Conservation (phyloP, 2,888 invertebrate species). For the Eupeodes latifasciatus region DNA sequence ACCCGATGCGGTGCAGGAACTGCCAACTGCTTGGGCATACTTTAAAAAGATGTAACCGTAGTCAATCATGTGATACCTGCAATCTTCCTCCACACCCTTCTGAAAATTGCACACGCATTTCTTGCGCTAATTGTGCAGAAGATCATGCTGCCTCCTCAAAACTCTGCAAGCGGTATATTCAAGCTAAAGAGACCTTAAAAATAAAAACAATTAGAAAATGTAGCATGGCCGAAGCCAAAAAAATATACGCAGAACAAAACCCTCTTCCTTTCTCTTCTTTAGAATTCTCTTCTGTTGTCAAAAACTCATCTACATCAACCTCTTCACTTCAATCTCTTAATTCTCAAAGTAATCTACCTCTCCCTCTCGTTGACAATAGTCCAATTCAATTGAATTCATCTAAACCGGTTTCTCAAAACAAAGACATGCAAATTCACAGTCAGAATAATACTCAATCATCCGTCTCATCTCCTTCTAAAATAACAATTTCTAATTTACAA, state of each 20-base stretch:
- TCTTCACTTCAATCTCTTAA: not conserved
- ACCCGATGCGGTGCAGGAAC: not conserved
- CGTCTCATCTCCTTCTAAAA: too few relatives aligned
- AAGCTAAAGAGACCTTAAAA: constrained; percentile 13
- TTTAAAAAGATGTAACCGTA: not conserved
- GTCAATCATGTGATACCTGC: not conserved
- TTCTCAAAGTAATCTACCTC: not conserved
- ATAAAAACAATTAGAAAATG: constrained; percentile 14
- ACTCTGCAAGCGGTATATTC: constrained; percentile 1
- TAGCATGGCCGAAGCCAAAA: not conserved
- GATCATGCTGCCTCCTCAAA: constrained; percentile 20
- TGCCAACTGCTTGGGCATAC: not conserved
- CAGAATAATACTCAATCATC: too few relatives aligned
- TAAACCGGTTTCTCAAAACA: too few relatives aligned
- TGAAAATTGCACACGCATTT: constrained; percentile 11
- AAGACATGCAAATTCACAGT: too few relatives aligned
- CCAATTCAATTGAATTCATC: too few relatives aligned
- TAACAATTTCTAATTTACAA: too few relatives aligned
- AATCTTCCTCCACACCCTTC: constrained; percentile 9
- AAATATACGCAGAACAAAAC: not conserved
- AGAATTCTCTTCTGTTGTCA: not conserved
- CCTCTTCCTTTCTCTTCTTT: not conserved
- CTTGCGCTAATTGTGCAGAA: constrained; percentile 22
- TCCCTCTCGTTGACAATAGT: not conserved
- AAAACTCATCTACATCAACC: not conserved